These are phyloP conservation scores for Ophraella communa DNA, from an alignment of 2,888 invertebrate genomes.

Conservation along the genomic window DNA sequence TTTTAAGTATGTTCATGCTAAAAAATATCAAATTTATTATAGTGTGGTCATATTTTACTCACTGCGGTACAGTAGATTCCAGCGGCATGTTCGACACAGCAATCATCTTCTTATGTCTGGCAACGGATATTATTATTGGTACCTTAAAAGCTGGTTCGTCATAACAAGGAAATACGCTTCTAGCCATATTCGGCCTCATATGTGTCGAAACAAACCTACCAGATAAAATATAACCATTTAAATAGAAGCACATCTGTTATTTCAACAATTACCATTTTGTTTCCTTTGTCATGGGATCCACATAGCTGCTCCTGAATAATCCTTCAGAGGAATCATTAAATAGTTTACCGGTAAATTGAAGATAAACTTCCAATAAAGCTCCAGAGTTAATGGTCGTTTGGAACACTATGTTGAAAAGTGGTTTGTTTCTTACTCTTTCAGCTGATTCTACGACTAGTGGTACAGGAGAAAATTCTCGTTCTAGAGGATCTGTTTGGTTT, in stretches of 20 bases:
- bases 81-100: conserved; percentile 72
- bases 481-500: conserved; percentile 11
- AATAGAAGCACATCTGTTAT: too few species aligned
- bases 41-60: too few species aligned
- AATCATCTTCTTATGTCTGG: conserved; percentile 66
- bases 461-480: conserved; percentile 10
- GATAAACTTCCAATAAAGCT: conserved; percentile 67
- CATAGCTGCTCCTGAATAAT: conserved; percentile 72
- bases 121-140: conserved; percentile 69
- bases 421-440: conserved; percentile 65
- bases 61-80: conserved; percentile 67
- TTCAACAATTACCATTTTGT: conserved; percentile 57
- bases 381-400: conserved; percentile 65
- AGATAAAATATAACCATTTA: too few species aligned
- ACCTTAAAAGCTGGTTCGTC: conserved; percentile 81
- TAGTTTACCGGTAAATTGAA: conserved; percentile 71
- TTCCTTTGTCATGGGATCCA: conserved; percentile 55
- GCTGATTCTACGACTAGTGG: conserved; percentile 17
- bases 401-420: conserved; percentile 67
- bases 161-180: conserved; percentile 81
- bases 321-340: conserved; percentile 71
- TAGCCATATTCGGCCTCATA: conserved; percentile 74
- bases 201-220: conserved; percentile 69
- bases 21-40: too few species aligned
- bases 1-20: too few species aligned